These are phyloP conservation scores for Lamprologus speciosus DNA, from an alignment of 2,113 vertebrate genomes.

Conservation along the genomic window DNA sequence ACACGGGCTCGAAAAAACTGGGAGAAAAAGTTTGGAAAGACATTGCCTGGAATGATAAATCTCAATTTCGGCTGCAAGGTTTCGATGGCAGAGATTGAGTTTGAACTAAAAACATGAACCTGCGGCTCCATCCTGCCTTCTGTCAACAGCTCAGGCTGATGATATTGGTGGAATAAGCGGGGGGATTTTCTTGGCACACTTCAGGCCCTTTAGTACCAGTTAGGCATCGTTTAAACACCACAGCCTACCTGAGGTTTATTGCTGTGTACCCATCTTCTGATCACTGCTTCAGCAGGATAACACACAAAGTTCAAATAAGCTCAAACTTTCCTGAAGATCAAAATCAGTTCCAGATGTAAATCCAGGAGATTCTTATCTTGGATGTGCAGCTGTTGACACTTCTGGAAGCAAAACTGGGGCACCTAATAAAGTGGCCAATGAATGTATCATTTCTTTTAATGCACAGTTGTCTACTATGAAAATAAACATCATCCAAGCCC, in stretches of 20 bases:
- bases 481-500: background rate
- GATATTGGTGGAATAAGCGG: background rate
- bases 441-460: background rate
- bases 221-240: background rate
- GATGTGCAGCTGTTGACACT: background rate
- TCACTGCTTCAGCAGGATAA: background rate
- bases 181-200: background rate
- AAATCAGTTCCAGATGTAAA: background rate
- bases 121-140: background rate
- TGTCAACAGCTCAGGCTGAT: background rate
- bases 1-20: fast-evolving
- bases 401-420: background rate
- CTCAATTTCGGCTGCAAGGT: background rate
- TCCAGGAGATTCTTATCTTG: background rate
- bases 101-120: background rate
- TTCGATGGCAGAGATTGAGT: background rate
- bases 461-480: fast-evolving
- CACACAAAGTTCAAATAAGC: background rate
- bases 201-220: background rate
- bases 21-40: background rate
- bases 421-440: background rate
- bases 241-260: background rate
- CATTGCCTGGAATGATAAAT: fast-evolving
- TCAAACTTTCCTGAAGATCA: background rate
- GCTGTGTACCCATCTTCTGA: background rate